Evolutionary conservation across 2,888 invertebrate species (phyloP).

Genomic region (Mesoligia furuncula): DNA sequence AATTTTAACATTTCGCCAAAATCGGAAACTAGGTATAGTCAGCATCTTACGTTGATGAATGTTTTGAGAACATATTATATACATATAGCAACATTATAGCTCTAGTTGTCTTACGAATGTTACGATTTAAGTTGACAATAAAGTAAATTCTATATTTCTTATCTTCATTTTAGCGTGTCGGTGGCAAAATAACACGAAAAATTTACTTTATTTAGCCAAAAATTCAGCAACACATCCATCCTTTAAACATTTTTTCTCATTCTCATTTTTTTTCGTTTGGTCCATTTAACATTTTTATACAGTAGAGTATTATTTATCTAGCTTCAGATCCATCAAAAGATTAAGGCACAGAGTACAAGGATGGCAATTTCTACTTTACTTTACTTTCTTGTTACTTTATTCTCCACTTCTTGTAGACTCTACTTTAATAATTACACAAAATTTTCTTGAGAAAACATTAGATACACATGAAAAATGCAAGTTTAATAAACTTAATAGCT

Average conservation of each 20-base stretch:
- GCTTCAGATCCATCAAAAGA: neutral
- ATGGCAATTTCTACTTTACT: neutral
- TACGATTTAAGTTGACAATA: neutral
- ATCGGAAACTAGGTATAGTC: conserved; percentile 18
- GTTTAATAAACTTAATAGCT: neutral
- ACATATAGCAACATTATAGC: neutral
- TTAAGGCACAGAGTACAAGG: neutral
- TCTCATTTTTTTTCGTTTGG: too few species aligned
- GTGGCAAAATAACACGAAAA: too few species aligned
- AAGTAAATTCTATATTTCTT: neutral
- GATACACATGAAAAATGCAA: neutral
- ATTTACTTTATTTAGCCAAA: too few species aligned
- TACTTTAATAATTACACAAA: neutral
- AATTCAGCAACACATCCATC: too few species aligned
- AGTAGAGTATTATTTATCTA: neutral
- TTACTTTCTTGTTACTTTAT: neutral
- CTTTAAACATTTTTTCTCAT: too few species aligned
- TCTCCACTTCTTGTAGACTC: neutral
- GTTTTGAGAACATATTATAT: neutral
- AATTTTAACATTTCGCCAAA: conserved; percentile 12
- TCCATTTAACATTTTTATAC: too few species aligned
- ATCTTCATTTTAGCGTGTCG: too few species aligned
- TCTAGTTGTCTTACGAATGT: neutral
- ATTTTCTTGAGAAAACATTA: neutral
- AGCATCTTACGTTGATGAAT: neutral